Percentiles rank a stretch among this genome's conserved stretches.
Conservation (phyloP, 2,113 vertebrate species). For the Pomatorhinus ruficollis region DNA sequence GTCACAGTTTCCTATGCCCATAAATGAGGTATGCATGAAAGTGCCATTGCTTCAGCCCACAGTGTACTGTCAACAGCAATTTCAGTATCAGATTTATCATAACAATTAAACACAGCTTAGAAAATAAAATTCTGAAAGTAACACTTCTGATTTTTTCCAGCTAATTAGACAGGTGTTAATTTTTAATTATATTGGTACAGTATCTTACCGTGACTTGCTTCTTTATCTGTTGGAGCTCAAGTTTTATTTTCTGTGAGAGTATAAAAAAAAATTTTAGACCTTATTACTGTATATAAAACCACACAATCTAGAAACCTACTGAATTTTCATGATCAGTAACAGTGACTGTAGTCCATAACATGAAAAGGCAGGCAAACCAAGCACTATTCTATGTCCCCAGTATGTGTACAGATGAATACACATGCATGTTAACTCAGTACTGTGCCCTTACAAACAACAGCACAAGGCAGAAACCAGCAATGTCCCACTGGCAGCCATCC, state of each 20-base stretch:
- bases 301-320: background rate
- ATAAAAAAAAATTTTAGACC: background rate
- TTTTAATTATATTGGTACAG: background rate
- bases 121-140: background rate
- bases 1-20: background rate
- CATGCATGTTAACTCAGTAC: background rate
- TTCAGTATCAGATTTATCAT: background rate
- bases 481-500: background rate
- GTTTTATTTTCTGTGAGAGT: slow-evolving; percentile 88
- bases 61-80: background rate
- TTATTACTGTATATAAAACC: background rate
- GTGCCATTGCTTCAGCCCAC: background rate
- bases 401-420: fast-evolving
- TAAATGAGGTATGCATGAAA: background rate
- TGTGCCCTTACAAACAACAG: background rate
- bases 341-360: background rate
- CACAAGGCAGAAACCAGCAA: background rate
- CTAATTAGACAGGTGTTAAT: background rate
- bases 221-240: slow-evolving; percentile 87
- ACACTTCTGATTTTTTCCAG: background rate
- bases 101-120: background rate
- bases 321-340: background rate
- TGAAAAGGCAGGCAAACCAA: background rate
- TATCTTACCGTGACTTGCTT: slow-evolving; percentile 86
- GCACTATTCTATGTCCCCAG: background rate